Base-by-base conservation (phyloP, 2,797 vertebrate genomes). In the Spatula clypeata region DNA sequence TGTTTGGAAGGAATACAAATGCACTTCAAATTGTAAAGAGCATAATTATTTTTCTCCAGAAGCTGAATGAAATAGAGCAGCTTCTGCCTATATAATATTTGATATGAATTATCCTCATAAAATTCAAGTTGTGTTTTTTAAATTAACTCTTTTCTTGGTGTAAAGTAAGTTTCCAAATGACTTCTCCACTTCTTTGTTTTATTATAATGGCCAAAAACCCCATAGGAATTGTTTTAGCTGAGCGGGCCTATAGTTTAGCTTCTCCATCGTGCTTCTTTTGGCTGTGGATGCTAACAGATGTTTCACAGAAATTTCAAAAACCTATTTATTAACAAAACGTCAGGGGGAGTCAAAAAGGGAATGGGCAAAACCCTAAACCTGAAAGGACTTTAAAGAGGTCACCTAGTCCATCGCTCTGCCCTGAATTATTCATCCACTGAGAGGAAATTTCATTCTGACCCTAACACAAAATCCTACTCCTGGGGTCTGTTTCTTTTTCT, bases 1-100 rank as follows among this genome's bases (percentile, higher is more conserved):
- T 86, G 49, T 91, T 96, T 97, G 91, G 84, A 94, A 92, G 89
- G 93, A 90, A 96, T 96, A 92, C 90, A 94, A 95, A 87, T 94
- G 80, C 42, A 95, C 27, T 75, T 85, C 66, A 67, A 11, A 82
- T 76, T 95, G 79, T 82, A 91, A 93, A 94, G 70, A 61, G 44
- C 73, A 74, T 91, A 96, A 90, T 97, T 95, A 79, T 96, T 96
- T 97, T 91, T 91, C 82, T 95, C 75, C 60, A 88, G 89, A 51
- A 90, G 27, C 88, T 92, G 91, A 80, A 64, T 81, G 73, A 77
- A 96, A 64, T 17, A 66, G 62, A 88, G 16, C 12, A 86, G 69
- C 10, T 91, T 97, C 77, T 90, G 67, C 44, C 66, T 85, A 81
- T 87, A 70, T 21, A 77, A 69, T 64, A 88, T 89, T 94, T 88